Evolutionary conservation across 2,797 vertebrate genomes (phyloP).

Genomic region (Zalophus californianus): DNA sequence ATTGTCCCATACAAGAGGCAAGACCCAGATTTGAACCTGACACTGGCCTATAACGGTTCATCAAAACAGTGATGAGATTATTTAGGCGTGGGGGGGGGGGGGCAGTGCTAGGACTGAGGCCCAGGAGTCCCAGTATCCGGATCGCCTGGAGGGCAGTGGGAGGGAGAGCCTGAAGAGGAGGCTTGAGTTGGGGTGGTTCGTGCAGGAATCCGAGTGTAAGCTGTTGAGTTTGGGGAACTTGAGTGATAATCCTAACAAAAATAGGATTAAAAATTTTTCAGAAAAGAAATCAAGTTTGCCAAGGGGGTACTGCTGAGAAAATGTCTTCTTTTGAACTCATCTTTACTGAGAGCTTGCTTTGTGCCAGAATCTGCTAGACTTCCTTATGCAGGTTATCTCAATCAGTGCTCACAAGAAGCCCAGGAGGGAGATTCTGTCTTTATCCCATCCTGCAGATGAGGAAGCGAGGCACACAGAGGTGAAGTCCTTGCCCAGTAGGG

Average conservation of each 20-base stretch:
- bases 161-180: background rate
- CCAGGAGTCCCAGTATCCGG: background rate
- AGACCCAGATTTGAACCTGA: background rate
- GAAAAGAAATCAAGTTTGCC: background rate
- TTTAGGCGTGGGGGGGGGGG: background rate
- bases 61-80: background rate
- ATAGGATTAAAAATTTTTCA: background rate
- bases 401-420: background rate
- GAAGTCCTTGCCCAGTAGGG: background rate
- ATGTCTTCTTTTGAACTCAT: background rate
- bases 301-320: background rate
- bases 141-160: too few relatives aligned
- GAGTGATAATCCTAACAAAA: background rate
- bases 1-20: background rate
- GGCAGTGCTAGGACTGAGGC: background rate
- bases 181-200: background rate
- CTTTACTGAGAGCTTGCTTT: background rate
- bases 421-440: background rate
- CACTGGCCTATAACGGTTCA: background rate
- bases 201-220: background rate
- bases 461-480: background rate
- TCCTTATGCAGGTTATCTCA: background rate
- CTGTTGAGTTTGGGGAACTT: background rate
- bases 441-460: background rate
- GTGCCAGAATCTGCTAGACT: background rate